Evolutionary conservation across 2,888 invertebrate species (phyloP).

Genomic region (Ennomos quercinarius): DNA sequence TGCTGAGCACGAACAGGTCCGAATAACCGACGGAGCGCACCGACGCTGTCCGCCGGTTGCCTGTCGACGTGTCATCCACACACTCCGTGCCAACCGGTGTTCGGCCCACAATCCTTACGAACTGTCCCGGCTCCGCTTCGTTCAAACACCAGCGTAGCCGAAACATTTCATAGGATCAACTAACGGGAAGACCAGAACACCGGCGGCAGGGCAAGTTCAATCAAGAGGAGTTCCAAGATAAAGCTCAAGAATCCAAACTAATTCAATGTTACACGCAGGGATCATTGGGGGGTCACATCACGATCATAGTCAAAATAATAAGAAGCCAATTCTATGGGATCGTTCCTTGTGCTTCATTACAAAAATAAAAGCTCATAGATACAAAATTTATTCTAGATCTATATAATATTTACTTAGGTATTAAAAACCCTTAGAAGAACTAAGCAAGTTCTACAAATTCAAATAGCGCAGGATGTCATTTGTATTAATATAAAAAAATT

Average conservation of each 20-base stretch:
- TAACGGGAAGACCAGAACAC: constrained; percentile 62
- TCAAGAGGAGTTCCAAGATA: constrained; percentile 46
- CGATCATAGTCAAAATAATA: constrained; percentile 60
- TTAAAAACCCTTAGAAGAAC: constrained; percentile 64
- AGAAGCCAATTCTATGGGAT: constrained; percentile 75
- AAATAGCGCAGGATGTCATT: constrained; percentile 56
- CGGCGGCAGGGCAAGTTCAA: constrained; percentile 56
- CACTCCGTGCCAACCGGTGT: constrained; percentile 83
- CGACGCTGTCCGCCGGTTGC: constrained; percentile 98
- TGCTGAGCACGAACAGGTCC: constrained; percentile 98
- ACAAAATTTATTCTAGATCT: constrained; percentile 53
- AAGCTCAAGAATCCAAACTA: constrained; percentile 52
- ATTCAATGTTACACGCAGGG: constrained; percentile 56
- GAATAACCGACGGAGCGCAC: constrained; percentile 99
- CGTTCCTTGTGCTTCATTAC: constrained; percentile 66
- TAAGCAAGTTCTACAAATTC: constrained; percentile 73
- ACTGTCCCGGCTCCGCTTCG: constrained; percentile 47
- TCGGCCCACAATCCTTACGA: constrained; percentile 50
- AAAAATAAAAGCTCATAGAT: constrained; percentile 72
- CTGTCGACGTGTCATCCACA: constrained; percentile 88
- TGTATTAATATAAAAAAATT: constrained; percentile 54
- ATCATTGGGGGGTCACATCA: constrained; percentile 59
- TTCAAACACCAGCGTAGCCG: constrained; percentile 11
- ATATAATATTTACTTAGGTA: constrained; percentile 50
- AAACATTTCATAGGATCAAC: constrained; percentile 23